Evolutionary conservation across 64 coral and sea anemone genomes (phyloP).

Genomic region (Dendrophyllia cribrosa): DNA sequence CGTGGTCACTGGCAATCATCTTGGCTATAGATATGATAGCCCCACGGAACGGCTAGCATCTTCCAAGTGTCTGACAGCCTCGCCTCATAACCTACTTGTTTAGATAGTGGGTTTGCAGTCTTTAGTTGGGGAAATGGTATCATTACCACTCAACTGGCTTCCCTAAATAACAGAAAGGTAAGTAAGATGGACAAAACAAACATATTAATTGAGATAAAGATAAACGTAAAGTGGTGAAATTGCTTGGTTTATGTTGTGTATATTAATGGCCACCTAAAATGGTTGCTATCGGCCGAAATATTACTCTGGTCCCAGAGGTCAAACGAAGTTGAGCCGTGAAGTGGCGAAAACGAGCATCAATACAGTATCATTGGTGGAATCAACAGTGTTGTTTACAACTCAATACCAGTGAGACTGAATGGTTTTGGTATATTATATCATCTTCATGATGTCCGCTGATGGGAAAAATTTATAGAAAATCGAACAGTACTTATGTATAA

Average conservation of each 20-base stretch:
- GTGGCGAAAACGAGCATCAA: too few species aligned
- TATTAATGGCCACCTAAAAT: not conserved
- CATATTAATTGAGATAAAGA: not conserved
- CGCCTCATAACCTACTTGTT: slow-evolving; percentile 9
- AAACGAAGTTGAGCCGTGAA: too few species aligned
- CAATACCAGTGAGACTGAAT: too few species aligned
- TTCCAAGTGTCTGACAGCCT: not conserved
- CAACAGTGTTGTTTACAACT: too few species aligned
- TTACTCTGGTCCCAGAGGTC: too few species aligned
- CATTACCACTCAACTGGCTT: slow-evolving; percentile 13
- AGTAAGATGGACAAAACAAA: not conserved
- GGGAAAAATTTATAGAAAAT: too few species aligned
- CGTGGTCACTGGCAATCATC: not conserved
- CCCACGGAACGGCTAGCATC: not conserved
- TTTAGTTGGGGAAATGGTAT: not conserved
- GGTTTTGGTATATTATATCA: too few species aligned
- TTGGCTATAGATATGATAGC: slow-evolving; percentile 2
- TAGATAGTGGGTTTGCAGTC: not conserved
- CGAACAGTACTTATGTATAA: too few species aligned
- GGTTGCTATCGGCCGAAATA: not conserved
- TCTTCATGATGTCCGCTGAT: too few species aligned
- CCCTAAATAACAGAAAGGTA: not conserved
- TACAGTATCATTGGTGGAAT: too few species aligned
- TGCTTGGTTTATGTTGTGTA: too few species aligned
- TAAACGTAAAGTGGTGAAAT: too few species aligned